These are phyloP conservation scores for Triplophysa dalaica DNA, from an alignment of 2,113 vertebrate genomes.

Conservation along the genomic window DNA sequence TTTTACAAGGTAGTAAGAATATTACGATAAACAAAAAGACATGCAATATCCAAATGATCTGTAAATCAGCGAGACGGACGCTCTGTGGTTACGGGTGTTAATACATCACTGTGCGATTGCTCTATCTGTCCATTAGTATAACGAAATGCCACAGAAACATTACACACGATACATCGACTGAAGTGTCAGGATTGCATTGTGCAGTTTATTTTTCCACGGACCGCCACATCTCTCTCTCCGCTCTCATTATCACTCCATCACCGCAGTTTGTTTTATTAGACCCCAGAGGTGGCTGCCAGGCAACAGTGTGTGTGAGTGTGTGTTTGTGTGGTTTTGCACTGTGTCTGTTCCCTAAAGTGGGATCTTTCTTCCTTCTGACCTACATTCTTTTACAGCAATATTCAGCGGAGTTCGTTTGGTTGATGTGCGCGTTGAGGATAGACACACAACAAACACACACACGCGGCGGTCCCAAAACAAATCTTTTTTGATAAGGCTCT, in stretches of 20 bases:
- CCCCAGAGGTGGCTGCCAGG: slow-evolving; percentile 38
- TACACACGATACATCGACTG: not conserved
- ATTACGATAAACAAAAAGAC: too few species aligned
- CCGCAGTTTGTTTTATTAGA: slow-evolving; percentile 42
- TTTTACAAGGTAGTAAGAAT: too few species aligned
- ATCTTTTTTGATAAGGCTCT: slow-evolving; percentile 38
- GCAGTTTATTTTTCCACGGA: slow-evolving; percentile 1
- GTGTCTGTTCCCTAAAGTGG: slow-evolving; percentile 35
- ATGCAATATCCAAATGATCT: not conserved
- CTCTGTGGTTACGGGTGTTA: not conserved
- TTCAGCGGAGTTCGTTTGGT: slow-evolving; percentile 32
- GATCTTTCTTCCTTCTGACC: slow-evolving; percentile 42
- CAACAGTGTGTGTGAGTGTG: slow-evolving; percentile 17
- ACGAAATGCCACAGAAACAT: not conserved
- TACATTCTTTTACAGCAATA: slow-evolving; percentile 35
- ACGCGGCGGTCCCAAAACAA: slow-evolving; percentile 36
- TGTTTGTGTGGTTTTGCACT: not conserved
- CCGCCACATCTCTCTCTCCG: slow-evolving; percentile 21
- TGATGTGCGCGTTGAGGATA: slow-evolving; percentile 7
- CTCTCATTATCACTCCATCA: slow-evolving; percentile 39
- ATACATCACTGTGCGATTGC: not conserved
- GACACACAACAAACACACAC: slow-evolving; percentile 12
- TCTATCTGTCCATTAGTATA: not conserved
- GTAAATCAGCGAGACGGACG: not conserved
- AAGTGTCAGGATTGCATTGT: slow-evolving; percentile 10